Evolutionary conservation across 2,888 invertebrate genomes (phyloP).

Genomic region (Drosophila koepferae): DNA sequence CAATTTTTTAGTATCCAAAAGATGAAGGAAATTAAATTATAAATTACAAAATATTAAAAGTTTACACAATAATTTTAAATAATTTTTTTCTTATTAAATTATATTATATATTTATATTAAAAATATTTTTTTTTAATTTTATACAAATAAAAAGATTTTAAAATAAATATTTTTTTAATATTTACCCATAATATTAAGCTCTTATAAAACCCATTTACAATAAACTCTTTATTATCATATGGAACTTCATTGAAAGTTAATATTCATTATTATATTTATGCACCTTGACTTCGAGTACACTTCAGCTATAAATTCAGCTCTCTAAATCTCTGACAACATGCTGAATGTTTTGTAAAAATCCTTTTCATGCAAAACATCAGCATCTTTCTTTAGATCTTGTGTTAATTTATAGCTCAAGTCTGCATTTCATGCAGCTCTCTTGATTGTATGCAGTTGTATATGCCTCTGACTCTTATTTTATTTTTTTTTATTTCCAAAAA

Average conservation of each 20-base stretch:
- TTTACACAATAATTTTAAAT: too few relatives aligned
- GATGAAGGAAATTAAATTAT: too few relatives aligned
- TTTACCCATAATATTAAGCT: not conserved
- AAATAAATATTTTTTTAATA: not conserved
- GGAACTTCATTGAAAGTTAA: not conserved
- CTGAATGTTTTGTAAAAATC: conserved; percentile 5
- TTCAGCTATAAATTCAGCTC: not conserved
- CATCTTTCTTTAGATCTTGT: not conserved
- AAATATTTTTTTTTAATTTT: not conserved
- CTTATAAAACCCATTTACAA: not conserved
- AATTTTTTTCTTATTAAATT: too few relatives aligned
- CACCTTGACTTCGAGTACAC: not conserved
- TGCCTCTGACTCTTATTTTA: not conserved
- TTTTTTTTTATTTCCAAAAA: conserved; percentile 1
- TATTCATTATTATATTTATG: not conserved
- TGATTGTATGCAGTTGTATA: conserved; percentile 13
- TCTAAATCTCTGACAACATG: not conserved
- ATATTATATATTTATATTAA: too few relatives aligned
- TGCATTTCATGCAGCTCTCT: conserved; percentile 15
- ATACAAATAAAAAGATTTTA: too few relatives aligned
- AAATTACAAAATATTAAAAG: too few relatives aligned
- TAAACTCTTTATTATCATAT: not conserved
- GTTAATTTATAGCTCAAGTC: conserved; percentile 5
- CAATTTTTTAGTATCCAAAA: too few relatives aligned
- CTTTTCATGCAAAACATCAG: conserved; percentile 1